Base-by-base conservation (phyloP, 2,113 vertebrate species). In the Hippocampus abdominalis region DNA sequence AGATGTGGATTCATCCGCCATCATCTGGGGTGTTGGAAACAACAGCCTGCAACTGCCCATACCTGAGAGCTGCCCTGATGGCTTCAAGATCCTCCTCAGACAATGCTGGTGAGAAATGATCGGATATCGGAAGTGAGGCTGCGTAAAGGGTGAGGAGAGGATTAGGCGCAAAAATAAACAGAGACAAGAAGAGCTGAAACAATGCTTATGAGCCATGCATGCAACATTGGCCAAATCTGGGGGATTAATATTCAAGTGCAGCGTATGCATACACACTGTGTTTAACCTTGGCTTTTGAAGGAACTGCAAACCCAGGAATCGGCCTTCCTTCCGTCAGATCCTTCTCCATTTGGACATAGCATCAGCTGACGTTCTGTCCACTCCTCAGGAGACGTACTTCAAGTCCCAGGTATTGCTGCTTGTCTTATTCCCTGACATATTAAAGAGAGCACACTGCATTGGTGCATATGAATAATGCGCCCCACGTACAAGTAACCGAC, bases 11-110 rank as follows among this genome's bases (percentile, higher is more conserved):
- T 98, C 97, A 0, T 98, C 97, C 0, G 97, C 97, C 79, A 98
- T 98, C 61, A 98, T 98, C 81, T 98, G 97, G 97, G 96, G 97
- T 0, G 96, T 98, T 56, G 97, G 97, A 42, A 98, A 97, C 90
- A 98, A 98, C 89, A 98, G 97, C 87, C 95, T 99, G 9, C 96
- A 99, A 87, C 92, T 99, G 74, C 97, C 96, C 20, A 90, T 99
- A 4, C 97, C 97, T 18, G 94, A 96, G 71, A 94, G 96, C 86
- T 98, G 97, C 85, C 97, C 97, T 0, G 97, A 99, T 0, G 97
- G 96, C 78, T 99, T 99, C 92, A 99, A 99, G 90, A 95, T 98
- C 82, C 92, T 99, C 68, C 94, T 99, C 79, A 92, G 94, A 57
- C 97, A 99, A 87, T 98, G 96, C 91, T 99, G 97, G 97, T 98